Base-by-base conservation (phyloP, 1,140 invertebrate genomes). In the Megalonaias nervosa region DNA sequence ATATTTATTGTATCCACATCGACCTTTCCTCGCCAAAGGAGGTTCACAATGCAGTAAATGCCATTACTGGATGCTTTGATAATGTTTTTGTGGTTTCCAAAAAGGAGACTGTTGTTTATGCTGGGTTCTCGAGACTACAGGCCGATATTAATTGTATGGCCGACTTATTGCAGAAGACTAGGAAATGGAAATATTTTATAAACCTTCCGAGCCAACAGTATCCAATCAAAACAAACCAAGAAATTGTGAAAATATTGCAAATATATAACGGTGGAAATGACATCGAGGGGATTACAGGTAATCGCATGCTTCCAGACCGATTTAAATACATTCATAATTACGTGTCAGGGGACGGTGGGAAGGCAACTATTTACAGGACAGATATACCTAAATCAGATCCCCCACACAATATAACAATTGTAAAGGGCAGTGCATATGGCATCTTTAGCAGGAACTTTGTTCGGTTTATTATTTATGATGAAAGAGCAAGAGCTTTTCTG, bases 1-100 rank as follows among this genome's bases (percentile, higher is more conserved):
- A 90, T 81, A 66, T 83, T 21, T 90, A 90, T 65, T 90, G 89
- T 77, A 77, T 90, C 62, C 89, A 90, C 67, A 77, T 90, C 5
- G 89, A 90, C 71, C 66, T 62, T 48, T 89, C 86, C 68, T 55
- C 85, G 16, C 17, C 72, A 6, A 16, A 23, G 6, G 55, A 58
- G 16, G n/a, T 88, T 38, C 79, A 80, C 66, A 67, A 77, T 31
- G 77, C 84, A 0, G 73, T 88, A 17, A 9, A 59, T 13, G 69
- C 71, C 14, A 82, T 89, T 56, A 82, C 79, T 5, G 38, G 64
- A 2, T 89, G 88, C 74, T 88, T 90, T 60, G 61, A 81, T 11
- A 90, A 90, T 77, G 84, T 89, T n/a, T 86, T 87, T 69, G 79
- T 90, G 15, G 77, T 74, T 13, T 79, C 79, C 9, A 82, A 78